phyloP scores from a whole-genome alignment of 2,888 invertebrate species.

The Congeria kusceri region DNA sequence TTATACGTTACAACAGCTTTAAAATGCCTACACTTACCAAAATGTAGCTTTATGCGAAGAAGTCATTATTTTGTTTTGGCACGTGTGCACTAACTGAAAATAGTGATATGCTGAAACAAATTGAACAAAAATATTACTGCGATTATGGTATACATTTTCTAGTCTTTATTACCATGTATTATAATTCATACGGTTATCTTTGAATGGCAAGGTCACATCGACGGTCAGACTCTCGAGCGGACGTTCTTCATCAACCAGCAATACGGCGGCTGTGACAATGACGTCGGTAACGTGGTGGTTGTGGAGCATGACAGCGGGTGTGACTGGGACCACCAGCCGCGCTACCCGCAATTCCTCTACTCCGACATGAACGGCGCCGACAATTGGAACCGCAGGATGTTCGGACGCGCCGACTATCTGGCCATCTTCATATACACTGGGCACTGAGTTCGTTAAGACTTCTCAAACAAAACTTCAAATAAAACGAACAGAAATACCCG shows the following conservation, averaged over 20 bases:
- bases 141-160: no score
- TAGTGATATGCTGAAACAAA: no score
- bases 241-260: slow-evolving; percentile 13
- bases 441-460: not conserved
- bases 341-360: slow-evolving; percentile 24
- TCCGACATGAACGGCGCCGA: slow-evolving; percentile 19
- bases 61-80: no score
- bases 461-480: no score
- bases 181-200: no score
- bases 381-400: slow-evolving; percentile 9
- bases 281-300: slow-evolving; percentile 10
- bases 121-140: no score
- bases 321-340: slow-evolving; percentile 19
- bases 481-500: no score
- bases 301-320: slow-evolving; percentile 2
- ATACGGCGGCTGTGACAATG: slow-evolving; percentile 16
- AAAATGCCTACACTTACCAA: no score
- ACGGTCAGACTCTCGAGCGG: not conserved
- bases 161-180: no score
- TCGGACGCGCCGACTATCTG: slow-evolving; percentile 28
- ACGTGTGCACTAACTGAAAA: no score
- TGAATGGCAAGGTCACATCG: not conserved
- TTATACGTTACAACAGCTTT: no score
- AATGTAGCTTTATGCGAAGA: no score
- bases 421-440: slow-evolving; percentile 19